Base-by-base conservation (phyloP, 2,888 invertebrate genomes). In the Brachycybe producta region DNA sequence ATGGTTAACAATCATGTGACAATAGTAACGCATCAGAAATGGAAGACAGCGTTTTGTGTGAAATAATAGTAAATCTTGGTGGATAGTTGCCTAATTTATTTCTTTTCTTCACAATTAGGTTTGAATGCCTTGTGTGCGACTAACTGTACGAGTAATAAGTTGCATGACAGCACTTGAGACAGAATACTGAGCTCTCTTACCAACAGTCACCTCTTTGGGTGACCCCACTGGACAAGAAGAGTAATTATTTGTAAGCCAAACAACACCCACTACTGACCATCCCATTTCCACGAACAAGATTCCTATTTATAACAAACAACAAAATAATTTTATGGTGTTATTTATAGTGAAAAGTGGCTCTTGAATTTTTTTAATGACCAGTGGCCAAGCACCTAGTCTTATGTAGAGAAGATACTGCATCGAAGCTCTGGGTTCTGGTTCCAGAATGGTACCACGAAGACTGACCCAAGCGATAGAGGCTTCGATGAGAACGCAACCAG, bases 381-480 rank as follows among this genome's bases (percentile, higher is more conserved):
- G 13, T 41, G 32, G 17, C 5, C 23, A 57, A 67, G 75, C 70
- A 85, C 85, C 76, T 58, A 84, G 71, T 65, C 83, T 75, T 58
- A 78, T 69, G 69, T 86, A 86, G 60, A 86, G 77, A 60, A 85
- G 74, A 65, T 82, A 80, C 68, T 82, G 81, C 75, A 85, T 82
- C 57, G 79, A 75, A 57, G 77, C 72, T 52, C 86, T 72, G 11
- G 79, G 78, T 36, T 75, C 73, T n/a, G 79, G 78, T 62, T 84
- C 79, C 59, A 86, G 72, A 60, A 86, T 85, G 63, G 82, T 80
- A 52, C 86, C 86, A 56, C 82, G 73, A 69, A 83, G 77, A 55
- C 84, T 82, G 56, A 84, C 75, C 61, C 78, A 71, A 62, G 81
- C 80, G 60, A 85, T 79, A 59, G 75, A 73, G 54, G 77, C 70